phyloP scores from a whole-genome alignment of 2,888 invertebrate species.

The Mimas tiliae region DNA sequence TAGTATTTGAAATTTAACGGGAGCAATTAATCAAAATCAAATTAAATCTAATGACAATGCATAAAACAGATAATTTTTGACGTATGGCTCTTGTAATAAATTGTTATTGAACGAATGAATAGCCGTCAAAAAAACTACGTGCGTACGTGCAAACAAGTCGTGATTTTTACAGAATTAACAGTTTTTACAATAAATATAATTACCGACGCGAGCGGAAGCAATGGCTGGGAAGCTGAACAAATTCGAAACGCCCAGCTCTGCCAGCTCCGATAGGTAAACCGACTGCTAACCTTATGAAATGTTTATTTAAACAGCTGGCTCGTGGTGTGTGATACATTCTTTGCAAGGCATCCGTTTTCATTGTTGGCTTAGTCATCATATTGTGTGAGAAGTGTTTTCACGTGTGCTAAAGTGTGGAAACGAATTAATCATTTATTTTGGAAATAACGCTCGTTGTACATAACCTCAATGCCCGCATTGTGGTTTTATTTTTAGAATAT shows the following conservation, averaged over 20 bases:
- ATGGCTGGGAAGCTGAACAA: slow-evolving; percentile 85
- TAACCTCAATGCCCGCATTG: slow-evolving; percentile 77
- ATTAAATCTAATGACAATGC: neutral
- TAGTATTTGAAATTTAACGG: neutral
- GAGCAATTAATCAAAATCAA: neutral
- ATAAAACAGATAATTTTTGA: slow-evolving; percentile 29
- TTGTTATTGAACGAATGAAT: slow-evolving; percentile 44
- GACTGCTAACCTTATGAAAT: slow-evolving; percentile 64
- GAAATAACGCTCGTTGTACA: slow-evolving; percentile 56
- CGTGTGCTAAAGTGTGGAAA: slow-evolving; percentile 59
- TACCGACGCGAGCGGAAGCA: slow-evolving; percentile 52
- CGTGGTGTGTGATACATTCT: slow-evolving; percentile 62
- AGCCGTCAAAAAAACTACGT: slow-evolving; percentile 51
- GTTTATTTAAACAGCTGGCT: slow-evolving; percentile 81
- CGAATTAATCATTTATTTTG: slow-evolving; percentile 44
- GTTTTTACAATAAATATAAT: slow-evolving; percentile 43
- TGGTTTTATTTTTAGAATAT: slow-evolving; percentile 79
- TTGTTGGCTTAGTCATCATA: slow-evolving; percentile 62
- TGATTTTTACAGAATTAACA: slow-evolving; percentile 49
- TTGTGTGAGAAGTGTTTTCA: slow-evolving; percentile 51
- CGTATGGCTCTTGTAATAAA: slow-evolving; percentile 33
- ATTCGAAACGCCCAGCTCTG: slow-evolving; percentile 94
- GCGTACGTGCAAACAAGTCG: slow-evolving; percentile 60
- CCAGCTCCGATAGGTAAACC: slow-evolving; percentile 94
- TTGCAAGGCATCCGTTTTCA: slow-evolving; percentile 58